Base-by-base conservation (phyloP, 2,113 vertebrate genomes). In the Hiodon tergisus region DNA sequence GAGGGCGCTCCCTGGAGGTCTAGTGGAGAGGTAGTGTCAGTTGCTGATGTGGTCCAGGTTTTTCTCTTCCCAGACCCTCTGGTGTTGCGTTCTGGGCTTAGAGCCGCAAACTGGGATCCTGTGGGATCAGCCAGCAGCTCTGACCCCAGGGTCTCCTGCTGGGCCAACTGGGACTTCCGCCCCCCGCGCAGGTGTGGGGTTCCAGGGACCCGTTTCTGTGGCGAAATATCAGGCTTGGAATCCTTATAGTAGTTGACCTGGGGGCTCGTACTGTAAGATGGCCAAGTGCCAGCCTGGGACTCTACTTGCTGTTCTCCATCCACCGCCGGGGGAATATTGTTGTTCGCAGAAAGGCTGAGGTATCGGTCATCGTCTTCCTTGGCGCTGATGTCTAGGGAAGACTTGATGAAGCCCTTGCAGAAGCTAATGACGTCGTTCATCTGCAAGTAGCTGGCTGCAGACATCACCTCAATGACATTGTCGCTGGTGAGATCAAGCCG, bases 381-480 rank as follows among this genome's bases (percentile, higher is more conserved):
- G 54, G 88, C 79, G 0, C 92, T 69, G 88, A 95, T 82, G 81
- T 99, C 97, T 84, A 99, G 85, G 0, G 97, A 98, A 0, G 97
- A 98, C 82, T 97, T 97, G 17, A 99, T 99, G 82, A 98, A 99
- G 17, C 93, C 94, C 83, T 98, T 98, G 78, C 97, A 99, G 54
- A 97, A 96, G 0, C 88, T 93, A 79, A 99, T 98, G 16, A 99
- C 94, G 0, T 96, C 96, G 0, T 96, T 98, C 95, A 99, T 98
- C 89, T 99, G 97, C 80, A 99, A 87, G 58, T 96, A 99, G 86
- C 97, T 99, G 55, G 97, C 97, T 0, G 97, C 97, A 0, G 97
- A 98, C 97, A 99, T 99, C 60, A 99, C 96, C 67, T 99, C 97
- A 2, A 99, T 98, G 4, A 98, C 96, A 0, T 98, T 98, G 85